A percentile compares a stretch with the other conserved stretches of the same genome.
Conservation (phyloP, 2,113 vertebrate species). For the Coryphaenoides rupestris region DNA sequence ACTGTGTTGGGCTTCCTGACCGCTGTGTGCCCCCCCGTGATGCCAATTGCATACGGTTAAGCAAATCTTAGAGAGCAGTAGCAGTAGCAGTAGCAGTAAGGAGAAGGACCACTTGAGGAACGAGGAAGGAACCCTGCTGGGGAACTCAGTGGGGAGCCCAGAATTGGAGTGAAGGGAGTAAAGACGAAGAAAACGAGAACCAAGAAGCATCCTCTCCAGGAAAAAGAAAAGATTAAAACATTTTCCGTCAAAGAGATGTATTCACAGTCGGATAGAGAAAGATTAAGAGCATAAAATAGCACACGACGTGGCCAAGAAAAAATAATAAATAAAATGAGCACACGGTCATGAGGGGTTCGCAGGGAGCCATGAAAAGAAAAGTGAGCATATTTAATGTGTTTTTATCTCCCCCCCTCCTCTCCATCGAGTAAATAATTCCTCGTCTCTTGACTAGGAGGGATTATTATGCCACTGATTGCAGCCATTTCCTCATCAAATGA, state of each 20-base stretch:
- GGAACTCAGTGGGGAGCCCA: too few relatives aligned
- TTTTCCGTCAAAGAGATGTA: background rate
- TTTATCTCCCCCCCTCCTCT: conserved; percentile 4
- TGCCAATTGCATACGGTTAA: too few relatives aligned
- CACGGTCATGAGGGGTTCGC: background rate
- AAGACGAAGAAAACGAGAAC: background rate
- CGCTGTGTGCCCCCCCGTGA: too few relatives aligned
- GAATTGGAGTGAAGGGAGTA: background rate
- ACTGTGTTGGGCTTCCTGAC: too few relatives aligned
- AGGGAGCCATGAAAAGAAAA: conserved; percentile 3
- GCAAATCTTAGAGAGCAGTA: too few relatives aligned
- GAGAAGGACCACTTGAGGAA: too few relatives aligned
- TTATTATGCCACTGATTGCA: conserved; percentile 47
- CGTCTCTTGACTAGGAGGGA: conserved; percentile 36
- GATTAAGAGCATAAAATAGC: background rate
- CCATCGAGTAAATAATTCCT: conserved; percentile 27
- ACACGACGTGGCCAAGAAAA: background rate
- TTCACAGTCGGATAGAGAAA: background rate
- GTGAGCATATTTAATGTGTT: background rate
- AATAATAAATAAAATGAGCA: conserved; percentile 5
- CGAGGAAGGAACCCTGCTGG: too few relatives aligned
- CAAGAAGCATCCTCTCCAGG: conserved; percentile 10
- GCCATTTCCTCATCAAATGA: conserved; percentile 58
- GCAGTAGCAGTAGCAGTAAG: too few relatives aligned
- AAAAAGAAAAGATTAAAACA: background rate